These are phyloP conservation scores for Lontra canadensis DNA, from an alignment of 2,113 vertebrate species.

Conservation along the genomic window DNA sequence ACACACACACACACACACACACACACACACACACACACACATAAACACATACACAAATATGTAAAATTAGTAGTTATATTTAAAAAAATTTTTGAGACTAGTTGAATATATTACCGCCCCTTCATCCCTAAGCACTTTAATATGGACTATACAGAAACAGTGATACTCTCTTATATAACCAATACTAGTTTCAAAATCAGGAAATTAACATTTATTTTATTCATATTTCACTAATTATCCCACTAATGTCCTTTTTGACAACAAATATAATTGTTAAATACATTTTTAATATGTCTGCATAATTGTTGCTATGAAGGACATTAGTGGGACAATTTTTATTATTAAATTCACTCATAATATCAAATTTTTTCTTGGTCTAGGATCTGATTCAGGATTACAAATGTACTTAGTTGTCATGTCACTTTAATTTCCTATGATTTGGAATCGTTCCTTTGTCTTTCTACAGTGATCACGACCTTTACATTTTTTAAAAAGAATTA, in stretches of 20 bases:
- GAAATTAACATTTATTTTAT: constrained; percentile 10
- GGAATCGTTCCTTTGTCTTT: constrained; percentile 25
- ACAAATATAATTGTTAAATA: neutral
- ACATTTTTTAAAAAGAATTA: neutral
- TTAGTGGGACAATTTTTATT: neutral
- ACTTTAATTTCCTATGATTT: neutral
- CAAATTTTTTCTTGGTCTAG: neutral
- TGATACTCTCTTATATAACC: neutral
- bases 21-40: too few relatives aligned
- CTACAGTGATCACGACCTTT: neutral
- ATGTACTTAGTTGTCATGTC: neutral
- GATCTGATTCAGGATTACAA: neutral
- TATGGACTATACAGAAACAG: constrained; percentile 6
- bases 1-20: too few relatives aligned
- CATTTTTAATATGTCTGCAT: neutral
- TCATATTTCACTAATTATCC: neutral
- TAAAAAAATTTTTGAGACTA: neutral
- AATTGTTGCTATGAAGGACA: neutral
- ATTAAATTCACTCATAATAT: constrained; percentile 3
- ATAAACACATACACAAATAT: neutral
- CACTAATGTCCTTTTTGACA: neutral
- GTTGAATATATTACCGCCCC: neutral
- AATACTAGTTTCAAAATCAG: neutral
- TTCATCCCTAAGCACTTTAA: constrained; percentile 8
- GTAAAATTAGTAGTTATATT: neutral